Conservation (phyloP, 2,113 vertebrate species). For the Heliornis fulica region DNA sequence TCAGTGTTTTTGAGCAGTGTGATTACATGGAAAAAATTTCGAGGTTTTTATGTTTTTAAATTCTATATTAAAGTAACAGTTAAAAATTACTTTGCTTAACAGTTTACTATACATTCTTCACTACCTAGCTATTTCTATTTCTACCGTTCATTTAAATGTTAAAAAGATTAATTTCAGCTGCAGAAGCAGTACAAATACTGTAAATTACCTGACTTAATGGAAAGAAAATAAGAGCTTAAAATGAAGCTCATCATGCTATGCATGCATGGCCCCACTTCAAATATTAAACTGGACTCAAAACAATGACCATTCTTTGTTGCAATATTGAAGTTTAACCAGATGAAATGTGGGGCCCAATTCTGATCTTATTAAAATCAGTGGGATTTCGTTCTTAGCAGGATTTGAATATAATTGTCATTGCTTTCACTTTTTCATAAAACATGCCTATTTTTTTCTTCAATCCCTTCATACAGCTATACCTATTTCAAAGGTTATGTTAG, state of each 20-base stretch:
- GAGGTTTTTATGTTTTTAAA: neutral
- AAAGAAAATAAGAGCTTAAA: slow-evolving; percentile 37
- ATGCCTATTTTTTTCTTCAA: slow-evolving; percentile 11
- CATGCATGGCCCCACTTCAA: slow-evolving; percentile 28
- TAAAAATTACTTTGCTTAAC: neutral
- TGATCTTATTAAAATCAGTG: slow-evolving; percentile 35
- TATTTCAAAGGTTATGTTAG: slow-evolving; percentile 20
- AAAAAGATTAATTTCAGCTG: slow-evolving; percentile 25
- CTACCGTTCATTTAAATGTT: slow-evolving; percentile 37
- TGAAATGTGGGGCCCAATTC: neutral
- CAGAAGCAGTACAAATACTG: neutral
- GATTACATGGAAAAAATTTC: neutral
- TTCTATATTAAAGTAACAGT: neutral
- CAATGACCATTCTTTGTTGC: slow-evolving; percentile 27
- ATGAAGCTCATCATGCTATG: slow-evolving; percentile 20
- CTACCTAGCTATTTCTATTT: neutral
- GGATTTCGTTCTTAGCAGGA: slow-evolving; percentile 42
- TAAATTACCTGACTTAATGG: slow-evolving; percentile 32
- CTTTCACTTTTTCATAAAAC: slow-evolving; percentile 37
- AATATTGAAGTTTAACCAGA: slow-evolving; percentile 19
- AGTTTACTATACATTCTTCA: slow-evolving; percentile 5
- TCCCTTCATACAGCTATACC: neutral
- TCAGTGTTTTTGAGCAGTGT: neutral
- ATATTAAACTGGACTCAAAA: slow-evolving; percentile 50
- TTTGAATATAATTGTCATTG: slow-evolving; percentile 55